Evolutionary conservation across 1,140 invertebrate genomes (phyloP).

Genomic region (Formica exsecta): DNA sequence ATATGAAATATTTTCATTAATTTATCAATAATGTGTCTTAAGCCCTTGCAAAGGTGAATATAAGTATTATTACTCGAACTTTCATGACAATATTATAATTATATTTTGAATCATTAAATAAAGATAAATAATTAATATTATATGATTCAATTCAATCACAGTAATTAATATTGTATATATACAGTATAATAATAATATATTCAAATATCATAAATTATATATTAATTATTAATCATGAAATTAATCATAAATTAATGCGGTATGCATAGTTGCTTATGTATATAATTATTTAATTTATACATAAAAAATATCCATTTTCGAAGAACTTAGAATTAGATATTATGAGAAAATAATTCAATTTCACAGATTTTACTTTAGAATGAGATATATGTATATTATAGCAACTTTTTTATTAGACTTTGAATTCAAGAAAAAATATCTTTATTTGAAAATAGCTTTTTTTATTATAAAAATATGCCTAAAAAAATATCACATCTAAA

Average conservation of each 20-base stretch:
- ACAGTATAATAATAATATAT: background rate
- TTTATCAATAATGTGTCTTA: background rate
- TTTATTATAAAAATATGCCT: no score
- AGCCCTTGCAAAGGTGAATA: conserved; percentile 20
- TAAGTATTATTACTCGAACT: background rate
- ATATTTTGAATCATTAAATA: background rate
- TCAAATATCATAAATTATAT: no score
- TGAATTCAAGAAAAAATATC: background rate
- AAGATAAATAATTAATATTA: conserved; percentile 7
- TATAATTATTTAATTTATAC: no score
- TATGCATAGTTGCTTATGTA: no score
- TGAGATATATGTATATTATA: background rate
- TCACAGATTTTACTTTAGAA: no score
- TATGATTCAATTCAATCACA: background rate
- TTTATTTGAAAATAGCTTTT: background rate
- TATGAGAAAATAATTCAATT: no score
- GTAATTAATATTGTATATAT: background rate
- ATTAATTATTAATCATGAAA: no score
- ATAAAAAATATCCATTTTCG: no score
- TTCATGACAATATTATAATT: background rate
- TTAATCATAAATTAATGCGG: no score
- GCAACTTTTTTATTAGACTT: background rate
- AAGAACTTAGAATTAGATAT: no score
- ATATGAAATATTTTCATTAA: background rate
- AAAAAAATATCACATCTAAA: background rate